A percentile compares a stretch with the other conserved stretches of the same genome.
These are phyloP conservation scores for Corythucha ciliata DNA, from an alignment of 2,888 invertebrate species.

Conservation along the genomic window DNA sequence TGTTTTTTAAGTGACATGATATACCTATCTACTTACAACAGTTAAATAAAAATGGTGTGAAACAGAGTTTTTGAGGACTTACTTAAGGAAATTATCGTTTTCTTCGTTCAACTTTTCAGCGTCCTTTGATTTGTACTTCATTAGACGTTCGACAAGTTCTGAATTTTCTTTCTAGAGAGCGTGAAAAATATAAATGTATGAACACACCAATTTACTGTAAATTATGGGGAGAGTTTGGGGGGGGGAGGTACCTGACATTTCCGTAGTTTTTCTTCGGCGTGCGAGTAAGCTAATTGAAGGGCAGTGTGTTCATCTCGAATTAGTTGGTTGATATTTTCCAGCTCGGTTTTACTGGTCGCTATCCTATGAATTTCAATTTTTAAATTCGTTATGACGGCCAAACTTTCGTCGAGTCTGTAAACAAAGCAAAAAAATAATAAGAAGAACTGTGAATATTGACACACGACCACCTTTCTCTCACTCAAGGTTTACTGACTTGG, in stretches of 20 bases:
- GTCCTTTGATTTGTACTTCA: slow-evolving; percentile 86
- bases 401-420: slow-evolving; percentile 58
- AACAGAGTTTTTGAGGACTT: slow-evolving; percentile 17
- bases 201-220: too few species aligned
- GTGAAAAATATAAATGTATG: too few species aligned
- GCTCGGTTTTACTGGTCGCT: slow-evolving; percentile 59
- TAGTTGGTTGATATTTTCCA: slow-evolving; percentile 77
- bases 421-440: too few species aligned
- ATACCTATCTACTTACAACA: background rate
- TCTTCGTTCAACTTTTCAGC: slow-evolving; percentile 95
- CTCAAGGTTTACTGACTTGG: slow-evolving; percentile 45
- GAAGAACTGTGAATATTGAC: too few species aligned
- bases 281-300: slow-evolving; percentile 78
- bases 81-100: slow-evolving; percentile 87
- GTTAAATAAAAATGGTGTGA: background rate
- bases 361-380: slow-evolving; percentile 65
- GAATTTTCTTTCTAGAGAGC: slow-evolving; percentile 73
- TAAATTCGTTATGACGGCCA: slow-evolving; percentile 55
- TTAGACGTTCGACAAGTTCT: slow-evolving; percentile 72
- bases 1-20: background rate
- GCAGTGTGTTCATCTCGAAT: slow-evolving; percentile 91
- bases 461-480: background rate
- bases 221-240: too few species aligned
- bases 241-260: slow-evolving; percentile 66
- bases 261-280: slow-evolving; percentile 80